Base-by-base conservation (phyloP, 2,797 vertebrate species). In the Acipenser transmontanus region DNA sequence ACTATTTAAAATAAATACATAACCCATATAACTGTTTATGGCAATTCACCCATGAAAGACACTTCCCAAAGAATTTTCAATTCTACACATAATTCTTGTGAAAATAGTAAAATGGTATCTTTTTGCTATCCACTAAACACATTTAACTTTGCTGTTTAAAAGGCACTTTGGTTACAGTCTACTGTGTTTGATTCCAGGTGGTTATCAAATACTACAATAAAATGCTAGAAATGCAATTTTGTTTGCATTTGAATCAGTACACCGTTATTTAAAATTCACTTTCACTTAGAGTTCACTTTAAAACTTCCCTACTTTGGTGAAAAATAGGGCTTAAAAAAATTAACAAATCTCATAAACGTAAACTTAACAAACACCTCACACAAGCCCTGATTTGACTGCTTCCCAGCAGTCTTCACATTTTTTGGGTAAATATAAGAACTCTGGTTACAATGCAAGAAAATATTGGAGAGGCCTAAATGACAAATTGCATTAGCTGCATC, bases 311-410 rank as follows among this genome's bases (percentile, higher is more conserved):
- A 34, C 34, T 34, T 34, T 34, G 34, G 34, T 57, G 54, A 57
- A 57, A 11, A 57, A 57, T 11, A 57, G 12, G 12, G 11, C 54
- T 57, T 34, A 34, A 34, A 34, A 17, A 57, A 52, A 52, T 52
- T 57, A 57, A 57, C 12, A 57, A 11, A 57, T 8, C 8, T 52
- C 14, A 57, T n/a, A 57, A 57, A 57, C 12, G 64, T 77, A 71
- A 78, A 74, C 54, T 64, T 71, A 34, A 34, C 34, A 34, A 63
- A 64, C 54, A 6, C 51, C 59, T 56, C 65, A 62, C 62, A 61
- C 62, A 63, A 54, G 62, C 67, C 66, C 71, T 9, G 71, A 73
- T 72, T 72, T 62, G n/a, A 59, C 57, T 65, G 59, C 66, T 61
- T 65, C 65, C 66, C 67, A 68, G 51, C 65, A 68, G 61, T 66